Base-by-base conservation (phyloP, 2,797 vertebrate genomes). In the Mus caroli region DNA sequence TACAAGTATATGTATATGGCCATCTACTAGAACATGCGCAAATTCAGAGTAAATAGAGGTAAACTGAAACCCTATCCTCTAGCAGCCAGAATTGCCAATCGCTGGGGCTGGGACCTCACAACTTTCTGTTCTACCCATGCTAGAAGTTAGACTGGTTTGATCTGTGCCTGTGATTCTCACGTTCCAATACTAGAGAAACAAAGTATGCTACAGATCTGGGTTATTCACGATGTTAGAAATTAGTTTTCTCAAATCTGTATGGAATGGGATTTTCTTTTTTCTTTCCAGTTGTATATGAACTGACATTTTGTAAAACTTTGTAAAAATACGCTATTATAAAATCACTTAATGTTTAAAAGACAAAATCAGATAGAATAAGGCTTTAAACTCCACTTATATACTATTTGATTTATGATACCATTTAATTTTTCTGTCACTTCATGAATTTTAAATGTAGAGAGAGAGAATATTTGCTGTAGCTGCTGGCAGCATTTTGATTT, bases 391-490 rank as follows among this genome's bases (percentile, higher is more conserved):
- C 84, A n/a, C 20, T 96, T 96, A 94, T 91, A 77, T 89, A 56
- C 96, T 97, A 84, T 77, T 95, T 95, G 58, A 97, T 96, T 97
- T 92, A 96, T 89, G 37, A 1, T 8, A 7, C 37, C 37, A 64
- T 87, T 97, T 94, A 98, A 89, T 97, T 98, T 98, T 97, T 95
- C 92, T 98, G 87, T 96, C 4, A 1, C 94, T 88, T 64, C 22
- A 80, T 96, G 78, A 97, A 97, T 98, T 91, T 92, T 93, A 90
- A 97, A 96, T 92, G 90, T 22, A 91, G 90, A 94, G 92, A 94
- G 60, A 96, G 76, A 6, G 0, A 93, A 31, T 50, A 56, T 83
- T 93, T 89, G 67, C 91, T 95, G 60, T 94, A 92, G 80, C 97
- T 97, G 24, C 67, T 75, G 96, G 97, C 37, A 11, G 9, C 95